Base-by-base conservation (phyloP, 1,140 invertebrate genomes). In the Micrasema minimum region DNA sequence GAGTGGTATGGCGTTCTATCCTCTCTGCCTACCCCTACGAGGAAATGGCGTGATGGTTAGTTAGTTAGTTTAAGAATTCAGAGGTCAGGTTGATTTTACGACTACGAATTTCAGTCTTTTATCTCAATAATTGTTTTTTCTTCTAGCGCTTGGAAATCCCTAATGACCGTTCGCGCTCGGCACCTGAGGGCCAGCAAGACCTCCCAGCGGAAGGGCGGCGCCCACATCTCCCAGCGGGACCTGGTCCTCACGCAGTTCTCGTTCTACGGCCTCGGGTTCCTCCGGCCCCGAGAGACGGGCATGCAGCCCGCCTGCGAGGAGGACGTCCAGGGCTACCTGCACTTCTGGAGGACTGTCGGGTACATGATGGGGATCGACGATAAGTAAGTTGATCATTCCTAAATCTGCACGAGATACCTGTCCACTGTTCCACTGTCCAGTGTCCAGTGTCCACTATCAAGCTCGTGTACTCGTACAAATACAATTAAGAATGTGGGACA, bases 181-280 rank as follows among this genome's bases (percentile, higher is more conserved):
- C 92, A 94, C 75, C 84, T 88, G 14, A 78, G 83, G 1, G 89
- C 88, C 0, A 88, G 85, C 45, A 79, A 82, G 45, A 83, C 85
- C 1, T 81, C 80, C 7, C 78, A 81, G 9, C 55, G 75, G 3
- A 79, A 80, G 18, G 82, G 82, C 12, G 78, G 78, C 0, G 88
- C 88, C 1, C 78, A 86, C 3, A 86, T 88, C 12, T 88, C 87
- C 0, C 95, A 97, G 80, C 86, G 90, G 69, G 94, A 96, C 72
- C 89, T 97, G 88, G 90, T 90, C 0, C 76, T 96, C 0, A 95
- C 95, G 0, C 92, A 93, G 78, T 95, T 93, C 75, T 93, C 92
- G 9, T 97, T 97, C 77, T 89, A 96, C 73, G 95, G 94, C 1
- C 89, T 91, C 55, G 86, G 89, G 0, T 76, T 95, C 0, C 71